Conservation (phyloP, 1,140 invertebrate species). For the Heliconius hermathena region DNA sequence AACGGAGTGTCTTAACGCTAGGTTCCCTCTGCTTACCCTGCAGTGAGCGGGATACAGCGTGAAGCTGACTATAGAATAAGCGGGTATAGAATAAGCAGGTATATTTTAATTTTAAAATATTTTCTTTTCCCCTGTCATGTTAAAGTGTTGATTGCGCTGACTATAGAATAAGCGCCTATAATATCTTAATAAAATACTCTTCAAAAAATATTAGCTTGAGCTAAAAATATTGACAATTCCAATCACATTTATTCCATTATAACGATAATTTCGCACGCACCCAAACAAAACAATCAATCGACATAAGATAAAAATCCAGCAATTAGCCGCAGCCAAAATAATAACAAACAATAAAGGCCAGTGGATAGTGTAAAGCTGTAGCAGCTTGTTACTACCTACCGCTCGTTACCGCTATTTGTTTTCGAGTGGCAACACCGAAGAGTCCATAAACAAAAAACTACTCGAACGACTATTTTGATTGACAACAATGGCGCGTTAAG, state of each 20-base stretch:
- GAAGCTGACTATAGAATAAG: not conserved
- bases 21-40: no score
- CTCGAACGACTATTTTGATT: constrained; percentile 77
- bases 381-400: constrained; percentile 76
- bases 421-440: constrained; percentile 79
- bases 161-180: not conserved
- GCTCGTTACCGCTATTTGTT: constrained; percentile 79
- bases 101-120: no score
- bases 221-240: not conserved
- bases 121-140: no score
- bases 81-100: no score
- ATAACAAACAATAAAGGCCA: constrained; percentile 63
- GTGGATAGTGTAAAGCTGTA: constrained; percentile 60
- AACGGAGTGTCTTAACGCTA: no score
- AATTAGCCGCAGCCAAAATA: constrained; percentile 43
- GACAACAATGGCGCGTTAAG: constrained; percentile 78
- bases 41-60: no score
- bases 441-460: constrained; percentile 81
- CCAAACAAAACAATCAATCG: constrained; percentile 24
- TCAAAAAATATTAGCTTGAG: not conserved
- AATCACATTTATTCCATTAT: not conserved
- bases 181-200: no score
- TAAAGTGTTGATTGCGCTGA: no score
- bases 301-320: constrained; percentile 48
- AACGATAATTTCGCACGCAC: not conserved